Base-by-base conservation (phyloP, 2,888 invertebrate genomes). In the Tinea trinotella region DNA sequence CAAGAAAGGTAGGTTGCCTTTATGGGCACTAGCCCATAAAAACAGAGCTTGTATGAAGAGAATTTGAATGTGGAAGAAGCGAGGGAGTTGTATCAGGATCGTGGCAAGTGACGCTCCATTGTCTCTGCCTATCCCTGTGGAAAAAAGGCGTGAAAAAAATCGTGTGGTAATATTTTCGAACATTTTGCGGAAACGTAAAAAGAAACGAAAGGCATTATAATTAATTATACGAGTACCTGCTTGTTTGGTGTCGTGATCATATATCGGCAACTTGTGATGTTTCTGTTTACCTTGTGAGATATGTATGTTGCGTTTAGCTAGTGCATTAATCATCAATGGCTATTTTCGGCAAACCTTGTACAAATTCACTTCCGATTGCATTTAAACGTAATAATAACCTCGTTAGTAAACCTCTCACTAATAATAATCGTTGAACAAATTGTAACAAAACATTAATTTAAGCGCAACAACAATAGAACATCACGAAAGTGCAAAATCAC, bases 401-500 rank as follows among this genome's bases (percentile, higher is more conserved):
- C 10, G n/a, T n/a, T 35, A 40, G 40, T 13, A 40, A 40, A 40
- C 13, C 10, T 7, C 7, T 40, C 40, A 15, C 40, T 13, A 40
- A 15, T 40, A 35, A 12, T 35, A n/a, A n/a, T 15, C 10, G 44
- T 7, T 13, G 17, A 5, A 6, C 13, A 9, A 44, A 44, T 17
- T 46, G 6, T 17, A 46, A 46, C 19, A 17, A 7, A 46, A n/a
- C 19, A 46, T 46, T 19, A 46, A 46, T 46, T 46, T 46, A 46
- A 40, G 13, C 13, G 12, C 40, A 40, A 12, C 13, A 40, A 46
- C 46, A 53, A 36, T 35, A 15, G 34, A 53, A 40, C 36, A 36
- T 36, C 53, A 53, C 53, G 53, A 53, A 53, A 53, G 53, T 36
- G 53, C 53, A 53, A 53, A 50, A 53, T 53, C 53, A 53, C 53